Evolutionary conservation across 2,113 vertebrate genomes (phyloP).

Genomic region (Speoplatyrhinus poulsoni): DNA sequence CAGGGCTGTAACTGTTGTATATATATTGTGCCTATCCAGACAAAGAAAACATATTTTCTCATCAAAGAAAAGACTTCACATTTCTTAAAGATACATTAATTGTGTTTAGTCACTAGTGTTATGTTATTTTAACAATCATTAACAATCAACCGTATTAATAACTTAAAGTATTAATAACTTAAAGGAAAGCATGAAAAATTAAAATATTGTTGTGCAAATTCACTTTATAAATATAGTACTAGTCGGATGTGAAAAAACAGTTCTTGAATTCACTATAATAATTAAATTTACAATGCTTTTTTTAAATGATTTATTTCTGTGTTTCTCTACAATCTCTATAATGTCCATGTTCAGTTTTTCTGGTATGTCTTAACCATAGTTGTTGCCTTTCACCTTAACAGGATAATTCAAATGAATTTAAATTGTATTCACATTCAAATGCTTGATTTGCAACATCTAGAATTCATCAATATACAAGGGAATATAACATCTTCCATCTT

Average conservation of each 20-base stretch:
- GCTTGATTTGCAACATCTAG: slow-evolving; percentile 69
- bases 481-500: slow-evolving; percentile 38
- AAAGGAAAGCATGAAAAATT: slow-evolving; percentile 34
- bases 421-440: slow-evolving; percentile 18
- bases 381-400: slow-evolving; percentile 34
- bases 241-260: slow-evolving; percentile 43
- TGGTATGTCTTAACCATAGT: background rate
- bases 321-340: background rate
- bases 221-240: slow-evolving; percentile 27
- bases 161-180: slow-evolving; percentile 30
- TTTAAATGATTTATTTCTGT: background rate
- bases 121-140: slow-evolving; percentile 25
- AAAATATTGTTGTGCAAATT: slow-evolving; percentile 50
- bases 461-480: slow-evolving; percentile 55
- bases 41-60: slow-evolving; percentile 41
- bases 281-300: slow-evolving; percentile 19
- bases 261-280: background rate
- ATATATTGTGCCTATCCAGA: slow-evolving; percentile 68
- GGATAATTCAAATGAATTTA: slow-evolving; percentile 66
- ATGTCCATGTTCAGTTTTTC: slow-evolving; percentile 20
- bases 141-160: slow-evolving; percentile 13
- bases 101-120: slow-evolving; percentile 32
- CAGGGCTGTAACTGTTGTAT: slow-evolving; percentile 55
- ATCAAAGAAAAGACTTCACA: slow-evolving; percentile 50
- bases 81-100: slow-evolving; percentile 29